Conservation (phyloP, 2,888 invertebrate species). For the Galerucella calmariensis region DNA sequence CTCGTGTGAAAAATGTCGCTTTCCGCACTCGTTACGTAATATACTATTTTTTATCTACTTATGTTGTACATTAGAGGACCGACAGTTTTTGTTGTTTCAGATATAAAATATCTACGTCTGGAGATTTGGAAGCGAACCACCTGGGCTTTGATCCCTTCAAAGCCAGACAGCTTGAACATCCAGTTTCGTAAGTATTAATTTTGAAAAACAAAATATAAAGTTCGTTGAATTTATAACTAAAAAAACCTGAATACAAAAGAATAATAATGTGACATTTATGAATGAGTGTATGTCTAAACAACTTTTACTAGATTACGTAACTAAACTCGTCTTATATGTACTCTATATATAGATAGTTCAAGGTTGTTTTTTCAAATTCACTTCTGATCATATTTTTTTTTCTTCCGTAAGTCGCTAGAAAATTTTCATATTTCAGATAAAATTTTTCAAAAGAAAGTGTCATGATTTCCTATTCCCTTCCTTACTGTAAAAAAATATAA, state of each 20-base stretch:
- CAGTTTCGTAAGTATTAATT: constrained; percentile 79
- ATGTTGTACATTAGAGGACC: no score
- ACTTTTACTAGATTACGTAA: constrained; percentile 1
- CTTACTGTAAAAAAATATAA: no score
- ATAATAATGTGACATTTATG: neutral
- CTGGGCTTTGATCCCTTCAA: constrained; percentile 79
- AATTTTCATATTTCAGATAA: no score
- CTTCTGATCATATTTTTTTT: constrained; percentile 32
- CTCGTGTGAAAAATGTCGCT: no score
- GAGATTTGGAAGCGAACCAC: constrained; percentile 68
- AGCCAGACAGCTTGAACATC: constrained; percentile 77
- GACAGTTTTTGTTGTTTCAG: constrained; percentile 60
- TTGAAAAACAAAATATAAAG: neutral
- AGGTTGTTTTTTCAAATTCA: neutral
- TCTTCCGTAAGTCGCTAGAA: neutral
- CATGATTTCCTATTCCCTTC: no score
- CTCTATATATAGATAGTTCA: neutral
- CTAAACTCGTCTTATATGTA: neutral
- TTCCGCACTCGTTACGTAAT: no score
- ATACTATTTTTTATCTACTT: no score
- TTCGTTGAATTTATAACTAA: neutral
- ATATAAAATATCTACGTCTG: constrained; percentile 72
- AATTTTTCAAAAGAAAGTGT: no score
- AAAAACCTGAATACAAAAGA: neutral
- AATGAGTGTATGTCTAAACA: neutral